Evolutionary conservation across 2,888 invertebrate species (phyloP), one percentile per base, ranked within the genome.

Genomic region (Mythimna vitellina): DNA sequence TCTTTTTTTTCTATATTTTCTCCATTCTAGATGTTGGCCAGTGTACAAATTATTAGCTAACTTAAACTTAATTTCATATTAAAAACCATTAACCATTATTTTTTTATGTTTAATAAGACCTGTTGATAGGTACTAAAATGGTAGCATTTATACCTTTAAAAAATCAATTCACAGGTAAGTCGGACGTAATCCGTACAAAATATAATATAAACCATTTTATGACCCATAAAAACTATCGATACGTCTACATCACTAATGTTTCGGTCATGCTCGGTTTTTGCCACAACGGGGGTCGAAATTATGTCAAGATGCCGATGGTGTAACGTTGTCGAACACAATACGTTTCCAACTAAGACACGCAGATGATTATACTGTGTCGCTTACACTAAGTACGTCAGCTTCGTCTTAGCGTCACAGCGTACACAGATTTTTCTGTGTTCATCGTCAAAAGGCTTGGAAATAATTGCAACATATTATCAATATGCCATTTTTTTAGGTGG

Each of bases 281-380:
- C 87, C 82, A 83, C 87, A 82, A 85, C 83, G 84, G 86, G 86
- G 89, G 89, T 85, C 86, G 88, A 89, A 90, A 90, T 91, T 88
- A 88, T 90, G 92, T 90, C 91, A 90, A 91, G 89, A 90, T 89
- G 88, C 90, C 90, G 87, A 92, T 91, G 90, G 85, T 86, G 82
- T 81, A 78, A 80, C 74, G 65, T 77, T 76, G 62, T 78, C 74
- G 81, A 85, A 84, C 76, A 81, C 85, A 82, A 83, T 78, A 79
- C 70, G 72, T 78, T 83, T 77, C 76, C 78, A 73, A 65, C 76
- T 73, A 32, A 73, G 66, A 67, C 83, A 70, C 79, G 22, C 54
- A 68, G 60, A 64, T 57, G 60, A 64, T 57, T n/a, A 46, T 46
- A 60, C 68, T 66, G 78, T 78, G 82, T 82, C 65, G 29, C 38